Conservation (phyloP, 2,888 invertebrate genomes). For the Pseudoips prasinana region DNA sequence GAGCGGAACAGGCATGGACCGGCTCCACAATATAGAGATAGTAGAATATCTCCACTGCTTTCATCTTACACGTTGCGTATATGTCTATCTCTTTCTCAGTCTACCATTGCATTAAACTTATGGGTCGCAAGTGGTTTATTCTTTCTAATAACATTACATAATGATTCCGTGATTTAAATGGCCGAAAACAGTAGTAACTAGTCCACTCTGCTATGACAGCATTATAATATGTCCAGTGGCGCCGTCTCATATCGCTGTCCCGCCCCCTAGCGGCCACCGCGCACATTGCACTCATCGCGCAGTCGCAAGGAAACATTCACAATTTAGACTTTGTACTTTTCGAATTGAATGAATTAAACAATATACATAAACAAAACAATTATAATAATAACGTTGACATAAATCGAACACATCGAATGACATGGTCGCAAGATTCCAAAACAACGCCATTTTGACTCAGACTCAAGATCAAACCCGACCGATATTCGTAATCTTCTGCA, state of each 20-base stretch:
- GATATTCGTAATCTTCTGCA: constrained; percentile 47
- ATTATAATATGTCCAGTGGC: too few relatives aligned
- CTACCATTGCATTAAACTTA: too few relatives aligned
- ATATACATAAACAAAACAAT: constrained; percentile 37
- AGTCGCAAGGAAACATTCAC: constrained; percentile 35
- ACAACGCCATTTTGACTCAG: constrained; percentile 58
- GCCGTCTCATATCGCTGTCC: too few relatives aligned
- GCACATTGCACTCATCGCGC: constrained; percentile 24
- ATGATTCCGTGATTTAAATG: too few relatives aligned
- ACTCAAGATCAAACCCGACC: constrained; percentile 53
- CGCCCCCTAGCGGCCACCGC: background rate
- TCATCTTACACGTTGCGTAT: too few relatives aligned
- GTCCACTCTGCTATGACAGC: too few relatives aligned
- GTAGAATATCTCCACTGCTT: too few relatives aligned
- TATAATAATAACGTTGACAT: constrained; percentile 22
- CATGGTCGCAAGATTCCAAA: constrained; percentile 32
- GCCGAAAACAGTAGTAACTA: too few relatives aligned
- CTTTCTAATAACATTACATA: too few relatives aligned
- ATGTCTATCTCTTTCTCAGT: too few relatives aligned
- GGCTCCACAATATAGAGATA: too few relatives aligned
- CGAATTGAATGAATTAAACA: constrained; percentile 36
- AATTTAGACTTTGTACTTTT: constrained; percentile 50
- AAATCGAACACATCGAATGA: constrained; percentile 3
- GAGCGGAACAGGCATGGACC: background rate
- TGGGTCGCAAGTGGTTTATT: too few relatives aligned